Evolutionary conservation across 2,888 invertebrate species (phyloP).

Genomic region (Protonemura montana): DNA sequence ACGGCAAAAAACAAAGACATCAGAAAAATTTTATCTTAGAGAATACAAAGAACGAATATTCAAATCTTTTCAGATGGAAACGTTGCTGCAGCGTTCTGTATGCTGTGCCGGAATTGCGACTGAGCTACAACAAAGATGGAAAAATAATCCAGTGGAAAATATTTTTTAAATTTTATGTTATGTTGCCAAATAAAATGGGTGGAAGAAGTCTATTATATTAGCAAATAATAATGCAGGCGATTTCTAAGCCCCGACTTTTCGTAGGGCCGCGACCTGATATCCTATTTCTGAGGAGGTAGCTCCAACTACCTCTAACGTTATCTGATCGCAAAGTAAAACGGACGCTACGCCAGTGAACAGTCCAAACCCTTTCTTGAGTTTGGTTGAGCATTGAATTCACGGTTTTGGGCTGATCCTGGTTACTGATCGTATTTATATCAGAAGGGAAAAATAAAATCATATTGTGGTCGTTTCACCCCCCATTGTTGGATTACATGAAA

Average conservation of each 20-base stretch:
- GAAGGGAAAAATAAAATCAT: background rate
- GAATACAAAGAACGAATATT: background rate
- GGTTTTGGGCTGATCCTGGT: background rate
- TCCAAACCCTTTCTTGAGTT: background rate
- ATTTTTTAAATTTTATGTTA: background rate
- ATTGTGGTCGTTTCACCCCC: background rate
- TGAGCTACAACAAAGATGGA: background rate
- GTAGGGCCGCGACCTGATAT: background rate
- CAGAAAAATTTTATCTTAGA: background rate
- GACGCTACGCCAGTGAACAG: background rate
- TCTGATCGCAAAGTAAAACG: background rate
- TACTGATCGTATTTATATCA: background rate
- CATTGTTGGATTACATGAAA: background rate
- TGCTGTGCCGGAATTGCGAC: background rate
- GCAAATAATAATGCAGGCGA: background rate
- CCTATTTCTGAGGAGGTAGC: background rate
- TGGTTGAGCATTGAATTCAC: background rate
- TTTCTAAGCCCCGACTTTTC: background rate
- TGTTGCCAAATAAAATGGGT: background rate
- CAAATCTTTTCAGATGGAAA: background rate
- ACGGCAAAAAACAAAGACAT: slow-evolving; percentile 10
- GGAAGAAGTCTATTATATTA: background rate
- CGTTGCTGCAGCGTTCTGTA: background rate
- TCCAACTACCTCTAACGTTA: no score
- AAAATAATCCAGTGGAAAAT: background rate